These are phyloP conservation scores for Amphiprion ocellaris DNA, from an alignment of 2,113 vertebrate genomes.

Conservation along the genomic window DNA sequence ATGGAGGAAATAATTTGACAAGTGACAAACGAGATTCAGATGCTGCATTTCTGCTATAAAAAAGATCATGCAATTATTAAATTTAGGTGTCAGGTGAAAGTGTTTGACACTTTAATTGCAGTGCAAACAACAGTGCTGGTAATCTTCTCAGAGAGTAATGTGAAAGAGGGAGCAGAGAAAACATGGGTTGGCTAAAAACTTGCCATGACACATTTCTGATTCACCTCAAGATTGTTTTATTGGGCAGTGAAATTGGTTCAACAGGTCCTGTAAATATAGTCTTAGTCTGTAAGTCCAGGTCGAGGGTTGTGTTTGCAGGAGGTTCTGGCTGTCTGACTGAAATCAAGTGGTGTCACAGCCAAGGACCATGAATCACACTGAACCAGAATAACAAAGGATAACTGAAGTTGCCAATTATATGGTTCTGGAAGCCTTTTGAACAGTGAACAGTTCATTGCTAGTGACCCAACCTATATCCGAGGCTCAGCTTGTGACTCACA, in stretches of 20 bases:
- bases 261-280: background rate
- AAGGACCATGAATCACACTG: conserved; percentile 8
- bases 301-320: conserved; percentile 19
- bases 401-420: conserved; percentile 17
- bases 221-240: background rate
- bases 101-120: background rate
- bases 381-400: conserved; percentile 14
- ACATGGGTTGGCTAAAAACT: background rate
- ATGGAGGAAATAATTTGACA: background rate
- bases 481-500: conserved; percentile 47
- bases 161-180: background rate
- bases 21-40: background rate
- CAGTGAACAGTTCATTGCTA: conserved; percentile 16
- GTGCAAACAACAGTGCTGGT: background rate
- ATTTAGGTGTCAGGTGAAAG: background rate
- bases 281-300: too few species aligned
- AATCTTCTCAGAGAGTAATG: conserved; percentile 8
- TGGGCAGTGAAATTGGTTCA: background rate
- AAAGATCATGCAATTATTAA: background rate
- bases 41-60: background rate
- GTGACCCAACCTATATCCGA: conserved; percentile 34
- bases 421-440: conserved; percentile 24
- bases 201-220: background rate
- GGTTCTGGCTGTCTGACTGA: background rate
- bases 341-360: conserved; percentile 22